These are phyloP conservation scores for Diadumene lineata DNA, from an alignment of 92 coral and sea anemone genomes.

Conservation along the genomic window DNA sequence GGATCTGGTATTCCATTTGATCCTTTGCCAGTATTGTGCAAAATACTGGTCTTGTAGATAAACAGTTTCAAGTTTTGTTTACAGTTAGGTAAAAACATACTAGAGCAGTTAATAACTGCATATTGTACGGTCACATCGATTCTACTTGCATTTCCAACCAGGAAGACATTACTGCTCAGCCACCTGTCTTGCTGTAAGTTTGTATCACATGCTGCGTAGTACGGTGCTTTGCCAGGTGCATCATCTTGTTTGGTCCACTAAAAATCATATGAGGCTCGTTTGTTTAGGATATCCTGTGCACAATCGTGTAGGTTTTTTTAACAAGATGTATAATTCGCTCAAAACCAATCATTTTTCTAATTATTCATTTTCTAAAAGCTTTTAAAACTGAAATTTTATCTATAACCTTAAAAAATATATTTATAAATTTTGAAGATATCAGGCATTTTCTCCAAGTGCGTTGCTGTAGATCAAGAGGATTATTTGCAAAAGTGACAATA, in stretches of 20 bases:
- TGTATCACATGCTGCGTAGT: not conserved
- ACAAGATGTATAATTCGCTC: too few species aligned
- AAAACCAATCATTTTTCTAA: too few species aligned
- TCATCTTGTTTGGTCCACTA: not conserved
- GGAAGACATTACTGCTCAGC: conserved; percentile 38
- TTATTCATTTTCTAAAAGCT: too few species aligned
- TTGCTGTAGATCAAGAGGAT: too few species aligned
- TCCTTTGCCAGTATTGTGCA: not conserved
- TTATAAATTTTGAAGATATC: too few species aligned
- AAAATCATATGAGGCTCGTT: too few species aligned
- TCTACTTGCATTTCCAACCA: conserved; percentile 31
- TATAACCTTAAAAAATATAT: too few species aligned
- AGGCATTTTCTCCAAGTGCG: too few species aligned
- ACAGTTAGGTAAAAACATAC: not conserved
- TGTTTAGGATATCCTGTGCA: too few species aligned
- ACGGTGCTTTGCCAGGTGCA: not conserved
- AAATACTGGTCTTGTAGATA: conserved; percentile 11
- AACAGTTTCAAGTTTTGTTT: conserved; percentile 38
- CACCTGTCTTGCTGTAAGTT: conserved; percentile 21
- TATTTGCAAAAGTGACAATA: too few species aligned
- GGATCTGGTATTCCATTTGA: conserved; percentile 21
- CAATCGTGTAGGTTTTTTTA: too few species aligned
- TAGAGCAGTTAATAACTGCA: conserved; percentile 38
- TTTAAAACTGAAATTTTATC: too few species aligned
- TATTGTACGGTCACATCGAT: conserved; percentile 43